A percentile compares a stretch with the other conserved stretches of the same genome.
Conservation (phyloP, 1,140 invertebrate species). For the Hylyphantes graminicola region DNA sequence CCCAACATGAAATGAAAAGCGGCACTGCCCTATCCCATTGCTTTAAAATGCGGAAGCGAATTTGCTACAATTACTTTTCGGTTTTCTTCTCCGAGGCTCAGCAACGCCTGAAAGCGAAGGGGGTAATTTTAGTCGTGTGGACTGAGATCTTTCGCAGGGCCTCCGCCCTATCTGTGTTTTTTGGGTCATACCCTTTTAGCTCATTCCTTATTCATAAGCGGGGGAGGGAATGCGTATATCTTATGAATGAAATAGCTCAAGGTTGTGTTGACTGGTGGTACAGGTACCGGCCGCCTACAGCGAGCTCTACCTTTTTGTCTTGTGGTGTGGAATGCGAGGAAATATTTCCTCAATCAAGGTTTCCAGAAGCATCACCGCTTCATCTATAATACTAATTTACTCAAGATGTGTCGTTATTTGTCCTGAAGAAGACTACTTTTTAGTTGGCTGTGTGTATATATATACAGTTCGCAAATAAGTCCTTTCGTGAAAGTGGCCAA, state of each 20-base stretch:
- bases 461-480: no score
- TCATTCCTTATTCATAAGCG: constrained; percentile 38
- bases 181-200: constrained; percentile 19
- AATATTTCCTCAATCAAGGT: background rate
- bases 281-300: constrained; percentile 38
- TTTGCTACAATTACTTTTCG: constrained; percentile 3
- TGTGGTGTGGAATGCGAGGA: background rate
- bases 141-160: background rate
- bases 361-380: no score
- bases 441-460: no score
- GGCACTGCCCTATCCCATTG: no score
- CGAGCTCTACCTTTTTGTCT: background rate
- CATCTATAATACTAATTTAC: no score
- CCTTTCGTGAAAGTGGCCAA: no score
- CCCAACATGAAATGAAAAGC: no score
- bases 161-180: constrained; percentile 23
- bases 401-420: background rate
- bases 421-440: no score
- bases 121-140: constrained; percentile 23
- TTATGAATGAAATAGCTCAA: constrained; percentile 48
- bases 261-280: constrained; percentile 34
- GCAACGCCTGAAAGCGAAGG: constrained; percentile 17
- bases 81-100: background rate
- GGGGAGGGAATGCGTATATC: constrained; percentile 10
- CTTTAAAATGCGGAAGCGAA: constrained; percentile 22